Evolutionary conservation across 1,140 invertebrate genomes (phyloP).

Genomic region (Bursaphelenchus mucronatus): DNA sequence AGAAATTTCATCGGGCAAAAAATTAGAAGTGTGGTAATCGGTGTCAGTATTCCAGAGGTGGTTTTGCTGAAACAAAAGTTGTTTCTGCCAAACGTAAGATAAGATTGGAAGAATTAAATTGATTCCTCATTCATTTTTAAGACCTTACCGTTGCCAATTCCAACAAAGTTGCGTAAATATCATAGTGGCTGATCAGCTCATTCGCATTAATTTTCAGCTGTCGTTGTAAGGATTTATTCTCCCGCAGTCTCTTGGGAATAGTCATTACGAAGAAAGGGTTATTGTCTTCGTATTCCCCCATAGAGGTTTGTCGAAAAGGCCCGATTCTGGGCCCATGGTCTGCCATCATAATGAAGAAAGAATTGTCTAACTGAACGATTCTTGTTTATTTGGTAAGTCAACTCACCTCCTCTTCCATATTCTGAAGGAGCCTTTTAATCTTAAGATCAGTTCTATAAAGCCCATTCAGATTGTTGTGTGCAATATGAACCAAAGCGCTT

Average conservation of each 20-base stretch:
- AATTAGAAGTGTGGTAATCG: neutral
- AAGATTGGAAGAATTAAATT: too few species aligned
- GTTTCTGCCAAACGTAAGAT: too few species aligned
- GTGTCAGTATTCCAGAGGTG: too few species aligned
- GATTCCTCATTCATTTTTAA: too few species aligned
- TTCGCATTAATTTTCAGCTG: constrained; percentile 6
- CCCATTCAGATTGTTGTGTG: constrained; percentile 11
- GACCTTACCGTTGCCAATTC: neutral
- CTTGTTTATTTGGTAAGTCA: neutral
- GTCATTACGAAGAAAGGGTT: constrained; percentile 14
- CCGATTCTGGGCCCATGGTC: constrained; percentile 4
- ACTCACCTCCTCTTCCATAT: neutral
- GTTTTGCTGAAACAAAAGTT: too few species aligned
- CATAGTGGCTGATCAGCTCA: constrained; percentile 9
- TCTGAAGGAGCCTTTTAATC: neutral
- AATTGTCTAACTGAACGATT: constrained; percentile 2
- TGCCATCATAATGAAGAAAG: constrained; percentile 14
- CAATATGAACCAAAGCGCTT: neutral
- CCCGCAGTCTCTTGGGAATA: constrained; percentile 7
- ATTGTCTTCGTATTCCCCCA: constrained; percentile 12
- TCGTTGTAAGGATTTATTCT: neutral
- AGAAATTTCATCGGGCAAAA: neutral
- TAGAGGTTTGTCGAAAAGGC: neutral
- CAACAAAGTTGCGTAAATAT: constrained; percentile 15
- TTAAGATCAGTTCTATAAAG: neutral